These are phyloP conservation scores for Furcula furcula DNA, from an alignment of 2,888 invertebrate genomes.

Conservation along the genomic window DNA sequence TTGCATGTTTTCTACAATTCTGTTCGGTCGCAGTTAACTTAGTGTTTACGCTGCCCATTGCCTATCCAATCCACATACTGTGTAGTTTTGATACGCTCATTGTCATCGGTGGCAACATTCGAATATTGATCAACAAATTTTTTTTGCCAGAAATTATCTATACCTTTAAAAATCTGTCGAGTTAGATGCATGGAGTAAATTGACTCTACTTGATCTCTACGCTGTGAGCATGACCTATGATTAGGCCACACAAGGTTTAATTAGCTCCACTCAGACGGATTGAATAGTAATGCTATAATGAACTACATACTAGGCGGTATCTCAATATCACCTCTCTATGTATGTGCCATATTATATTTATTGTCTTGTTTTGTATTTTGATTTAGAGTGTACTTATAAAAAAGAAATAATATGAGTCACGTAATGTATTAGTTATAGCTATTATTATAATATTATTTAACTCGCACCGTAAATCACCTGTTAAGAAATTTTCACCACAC, in stretches of 20 bases:
- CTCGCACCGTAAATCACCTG: conserved; percentile 4
- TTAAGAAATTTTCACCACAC: conserved; percentile 4
- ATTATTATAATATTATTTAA: conserved; percentile 5
- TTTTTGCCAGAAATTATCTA: neutral
- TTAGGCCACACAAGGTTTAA: conserved; percentile 23
- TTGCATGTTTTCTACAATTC: conserved; percentile 58
- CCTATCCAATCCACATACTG: conserved; percentile 19
- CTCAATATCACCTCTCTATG: no score
- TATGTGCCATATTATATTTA: no score
- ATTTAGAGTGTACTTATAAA: no score
- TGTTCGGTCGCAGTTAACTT: conserved; percentile 39
- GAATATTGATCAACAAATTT: conserved; percentile 19
- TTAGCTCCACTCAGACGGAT: conserved; percentile 24
- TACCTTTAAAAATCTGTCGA: neutral
- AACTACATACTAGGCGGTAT: no score
- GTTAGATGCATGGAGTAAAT: conserved; percentile 20
- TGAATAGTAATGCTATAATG: conserved; percentile 2
- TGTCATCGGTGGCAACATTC: conserved; percentile 14
- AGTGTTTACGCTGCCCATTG: conserved; percentile 23
- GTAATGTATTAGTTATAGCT: no score
- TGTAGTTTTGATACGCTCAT: conserved; percentile 10
- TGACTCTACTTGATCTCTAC: conserved; percentile 36
- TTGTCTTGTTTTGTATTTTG: no score
- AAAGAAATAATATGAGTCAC: no score
- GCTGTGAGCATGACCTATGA: conserved; percentile 36